Evolutionary conservation across 2,888 invertebrate species (phyloP).

Genomic region (Lapara coniferarum): DNA sequence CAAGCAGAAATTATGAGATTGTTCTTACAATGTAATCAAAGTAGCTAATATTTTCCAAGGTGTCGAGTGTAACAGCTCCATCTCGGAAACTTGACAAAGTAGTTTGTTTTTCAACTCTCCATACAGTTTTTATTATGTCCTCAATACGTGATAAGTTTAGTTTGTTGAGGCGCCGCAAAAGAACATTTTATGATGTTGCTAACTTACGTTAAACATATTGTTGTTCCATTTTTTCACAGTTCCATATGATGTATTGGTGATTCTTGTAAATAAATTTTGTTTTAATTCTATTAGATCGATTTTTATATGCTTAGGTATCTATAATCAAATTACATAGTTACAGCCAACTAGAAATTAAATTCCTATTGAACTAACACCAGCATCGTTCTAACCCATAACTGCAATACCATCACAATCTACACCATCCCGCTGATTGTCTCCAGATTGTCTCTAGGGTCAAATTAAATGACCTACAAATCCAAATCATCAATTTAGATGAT

Average conservation of each 20-base stretch:
- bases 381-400: too few relatives aligned
- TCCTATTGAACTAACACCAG: too few relatives aligned
- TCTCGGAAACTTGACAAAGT: conserved; percentile 6
- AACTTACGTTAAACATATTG: background rate
- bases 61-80: conserved; percentile 36
- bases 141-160: conserved; percentile 22
- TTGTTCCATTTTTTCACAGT: background rate
- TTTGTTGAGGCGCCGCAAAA: conserved; percentile 9
- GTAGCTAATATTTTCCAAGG: conserved; percentile 59
- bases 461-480: background rate
- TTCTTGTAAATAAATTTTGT: too few relatives aligned
- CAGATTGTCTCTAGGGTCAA: background rate
- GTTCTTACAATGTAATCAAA: conserved; percentile 74
- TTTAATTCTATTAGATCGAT: too few relatives aligned
- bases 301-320: too few relatives aligned
- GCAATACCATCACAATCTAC: too few relatives aligned
- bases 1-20: conserved; percentile 43
- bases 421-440: background rate
- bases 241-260: background rate
- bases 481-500: conserved; percentile 3
- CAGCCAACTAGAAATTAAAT: too few relatives aligned
- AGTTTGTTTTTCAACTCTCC: conserved; percentile 19
- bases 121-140: conserved; percentile 13
- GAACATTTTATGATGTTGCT: conserved; percentile 10
- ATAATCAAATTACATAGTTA: too few relatives aligned